Conservation (phyloP, 92 coral and sea anemone genomes). For the Meandrina meandrites region DNA sequence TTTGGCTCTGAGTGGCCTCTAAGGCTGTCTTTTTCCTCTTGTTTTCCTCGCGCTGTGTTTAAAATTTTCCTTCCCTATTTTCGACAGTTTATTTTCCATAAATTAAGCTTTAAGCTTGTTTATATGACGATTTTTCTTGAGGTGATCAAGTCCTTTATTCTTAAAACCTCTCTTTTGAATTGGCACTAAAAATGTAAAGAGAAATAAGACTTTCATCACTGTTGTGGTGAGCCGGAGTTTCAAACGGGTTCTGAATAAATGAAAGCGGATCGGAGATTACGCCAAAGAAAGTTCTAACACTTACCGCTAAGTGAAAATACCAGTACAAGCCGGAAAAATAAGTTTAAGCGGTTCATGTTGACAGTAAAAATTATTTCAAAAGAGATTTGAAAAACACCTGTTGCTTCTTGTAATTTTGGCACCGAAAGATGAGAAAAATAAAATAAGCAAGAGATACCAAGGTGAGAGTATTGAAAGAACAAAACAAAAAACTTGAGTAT, state of each 20-base stretch:
- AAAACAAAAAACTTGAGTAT: background rate
- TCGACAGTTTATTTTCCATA: background rate
- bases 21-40: background rate
- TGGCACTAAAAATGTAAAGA: background rate
- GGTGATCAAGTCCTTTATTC: background rate
- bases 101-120: background rate
- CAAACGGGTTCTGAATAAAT: background rate
- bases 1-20: too few relatives aligned
- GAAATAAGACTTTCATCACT: background rate
- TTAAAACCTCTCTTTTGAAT: background rate
- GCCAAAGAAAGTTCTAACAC: background rate
- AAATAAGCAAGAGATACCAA: background rate
- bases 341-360: background rate
- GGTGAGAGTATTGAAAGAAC: background rate
- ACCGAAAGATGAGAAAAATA: background rate
- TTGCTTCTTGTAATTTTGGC: slow-evolving; percentile 32
- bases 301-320: background rate
- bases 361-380: slow-evolving; percentile 4
- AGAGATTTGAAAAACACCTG: slow-evolving; percentile 42
- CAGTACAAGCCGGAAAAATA: background rate
- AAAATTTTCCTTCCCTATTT: background rate
- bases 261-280: background rate
- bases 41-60: background rate
- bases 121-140: background rate
- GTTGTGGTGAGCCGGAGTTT: background rate